Evolutionary conservation across 2,888 invertebrate genomes (phyloP), one percentile per base, ranked within the genome.

Genomic region (Mellilla xanthometata): DNA sequence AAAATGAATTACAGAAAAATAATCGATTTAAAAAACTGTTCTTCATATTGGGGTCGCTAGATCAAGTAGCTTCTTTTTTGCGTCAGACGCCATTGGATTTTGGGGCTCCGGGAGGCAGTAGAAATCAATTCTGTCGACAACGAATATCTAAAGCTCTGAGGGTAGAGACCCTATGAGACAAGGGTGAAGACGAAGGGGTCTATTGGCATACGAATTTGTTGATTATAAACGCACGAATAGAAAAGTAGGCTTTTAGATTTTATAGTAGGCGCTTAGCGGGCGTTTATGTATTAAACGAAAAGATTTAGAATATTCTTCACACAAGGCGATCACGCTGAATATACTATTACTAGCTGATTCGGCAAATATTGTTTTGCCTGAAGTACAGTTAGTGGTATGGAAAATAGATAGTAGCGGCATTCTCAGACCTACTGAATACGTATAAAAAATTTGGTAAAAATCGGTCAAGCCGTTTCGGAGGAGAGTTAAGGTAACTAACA

Each of bases 91-190:
- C 9, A 19, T 27, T 15, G 38, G 49, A 45, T 56, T 52, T 29
- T 43, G 34, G 39, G 44, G 23, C 40, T 26, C 9, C 39, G 42
- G 29, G 36, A 40, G 46, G 40, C 31, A 47, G 39, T n/a, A 47
- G 53, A 49, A 56, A 57, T 54, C 57, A 54, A 57, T 57, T 57
- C 54, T 42, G 27, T 30, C 43, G 50, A 50, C 57, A 49, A 52
- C 48, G 47, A 48, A 50, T 50, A 24, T 39, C 35, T 52, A 54
- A 47, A 47, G 42, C 44, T 39, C 15, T 36, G 54, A 55, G 57
- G 57, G 54, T 51, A 35, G 36, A n/a, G 9, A 32, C 41, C 41
- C 46, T 22, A 12, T 12, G 48, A 49, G 43, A 48, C 38, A 42
- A 38, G 47, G 38, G 41, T 12, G 33, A 33, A 42, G 41, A 41